Evolutionary conservation across 2,888 invertebrate genomes (phyloP), one percentile per base, ranked within the genome.

Genomic region (Labia minor): DNA sequence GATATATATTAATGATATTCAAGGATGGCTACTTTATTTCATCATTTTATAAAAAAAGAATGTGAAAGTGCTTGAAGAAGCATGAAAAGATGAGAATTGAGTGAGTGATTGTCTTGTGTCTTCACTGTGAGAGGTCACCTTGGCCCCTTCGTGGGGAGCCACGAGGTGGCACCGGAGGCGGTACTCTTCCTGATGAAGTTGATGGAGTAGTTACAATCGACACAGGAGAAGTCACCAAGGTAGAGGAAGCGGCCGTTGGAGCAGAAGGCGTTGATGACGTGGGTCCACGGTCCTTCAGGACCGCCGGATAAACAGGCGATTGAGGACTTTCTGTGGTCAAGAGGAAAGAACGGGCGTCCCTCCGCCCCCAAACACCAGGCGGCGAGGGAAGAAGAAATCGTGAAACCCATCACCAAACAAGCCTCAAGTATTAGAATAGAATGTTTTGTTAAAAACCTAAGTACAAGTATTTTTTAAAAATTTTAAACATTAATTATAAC

Each of bases 111-210:
- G 14, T 49, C 49, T 49, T 11, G 49, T 49, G 49, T 49, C 49
- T 49, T 49, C 49, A 49, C 49, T n/a, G 49, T n/a, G 49, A 16
- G 49, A 11, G 49, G 49, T 49, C 49, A 49, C 49, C 49, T 49
- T 49, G 49, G 49, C 49, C 49, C 49, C 49, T 11, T 49, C 61
- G 26, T 62, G 88, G 89, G 21, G 89, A 88, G 67, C 90, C 90
- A 73, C 92, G 81, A 1, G 92, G 92, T 66, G 92, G 92, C 65
- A 93, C 92, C 19, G 93, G 93, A 66, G 93, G 93, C 61, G 92
- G 92, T 61, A 92, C 86, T 78, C 89, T 88, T 19, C 62, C 62
- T 37, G 49, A 65, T 33, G 62, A 67, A 61, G 37, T 66, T 18
- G 61, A 33, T 16, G 66, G 49, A 21, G 64, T 65, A 6, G 65